Evolutionary conservation across 2,113 vertebrate species (phyloP), one percentile per base, ranked within the genome.

Genomic region (Spea bombifrons): DNA sequence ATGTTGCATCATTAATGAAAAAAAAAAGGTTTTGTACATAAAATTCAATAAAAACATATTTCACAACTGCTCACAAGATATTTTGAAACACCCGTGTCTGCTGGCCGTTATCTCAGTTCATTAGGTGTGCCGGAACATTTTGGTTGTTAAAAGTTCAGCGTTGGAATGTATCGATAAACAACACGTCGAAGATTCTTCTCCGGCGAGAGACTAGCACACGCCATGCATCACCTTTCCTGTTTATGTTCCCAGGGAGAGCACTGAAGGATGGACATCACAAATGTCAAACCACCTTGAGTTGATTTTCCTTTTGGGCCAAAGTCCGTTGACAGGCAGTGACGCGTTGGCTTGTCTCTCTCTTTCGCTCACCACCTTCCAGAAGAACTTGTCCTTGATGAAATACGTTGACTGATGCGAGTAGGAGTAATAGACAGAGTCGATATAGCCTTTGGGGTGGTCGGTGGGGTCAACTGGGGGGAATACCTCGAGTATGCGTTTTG

Each of bases 231-330:
- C 63, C 0, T 9, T 43, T 66, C 52, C 4, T 48, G 50, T 15
- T 66, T 80, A 80, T 8, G 46, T 73, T 10, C 15, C 84, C 5
- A 91, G 82, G 63, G 79, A 91, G 73, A 85, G 80, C 47, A 83
- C 83, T 17, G 80, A 82, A 0, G 76, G 72, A 30, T 85, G 84
- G 67, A 85, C 82, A 53, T 85, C 82, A 48, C 84, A 85, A 68
- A 85, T 83, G 50, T 83, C 82, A 17, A 76, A 82, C 84, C 84
- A 85, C 48, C 63, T 75, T 3, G 81, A 78, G 30, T 75, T 76
- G 52, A 85, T 74, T n/a, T 79, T 82, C 15, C 66, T 64, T 5
- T 69, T 53, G 17, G 80, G 69, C 57, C 77, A 76, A 10, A 85
- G 66, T 57, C 82, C 82, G 16, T 76, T 80, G 16, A 57, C 30